These are phyloP conservation scores for Micronycteris hirsuta DNA, from an alignment of 2,113 vertebrate genomes.

Conservation along the genomic window DNA sequence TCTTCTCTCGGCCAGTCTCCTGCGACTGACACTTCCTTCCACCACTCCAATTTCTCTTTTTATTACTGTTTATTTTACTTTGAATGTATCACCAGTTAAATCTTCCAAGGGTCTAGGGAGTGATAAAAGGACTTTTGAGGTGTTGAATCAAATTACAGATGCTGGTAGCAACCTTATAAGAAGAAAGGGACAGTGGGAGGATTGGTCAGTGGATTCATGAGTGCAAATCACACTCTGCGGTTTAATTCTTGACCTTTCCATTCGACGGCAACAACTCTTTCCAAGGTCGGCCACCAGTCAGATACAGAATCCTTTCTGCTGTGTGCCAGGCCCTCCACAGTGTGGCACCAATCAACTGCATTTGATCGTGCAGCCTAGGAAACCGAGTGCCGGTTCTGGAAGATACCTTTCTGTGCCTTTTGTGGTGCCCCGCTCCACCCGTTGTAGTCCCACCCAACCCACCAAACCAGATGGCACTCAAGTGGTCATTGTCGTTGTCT, in stretches of 20 bases:
- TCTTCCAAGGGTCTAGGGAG: neutral
- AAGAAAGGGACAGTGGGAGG: neutral
- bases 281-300: neutral
- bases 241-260: neutral
- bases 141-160: neutral
- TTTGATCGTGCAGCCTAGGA: neutral
- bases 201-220: neutral
- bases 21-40: neutral
- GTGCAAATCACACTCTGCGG: neutral
- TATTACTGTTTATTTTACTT: conserved; percentile 8
- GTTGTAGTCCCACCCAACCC: neutral
- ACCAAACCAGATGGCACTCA: neutral
- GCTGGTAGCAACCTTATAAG: neutral
- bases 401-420: neutral
- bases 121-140: neutral
- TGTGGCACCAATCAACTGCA: neutral
- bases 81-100: neutral
- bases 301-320: neutral
- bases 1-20: neutral
- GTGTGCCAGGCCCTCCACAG: neutral
- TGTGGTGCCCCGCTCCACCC: neutral
- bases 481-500: neutral
- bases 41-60: neutral
- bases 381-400: neutral
- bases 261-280: neutral